Conservation (phyloP, 2,888 invertebrate species). For the Rhingia campestris region DNA sequence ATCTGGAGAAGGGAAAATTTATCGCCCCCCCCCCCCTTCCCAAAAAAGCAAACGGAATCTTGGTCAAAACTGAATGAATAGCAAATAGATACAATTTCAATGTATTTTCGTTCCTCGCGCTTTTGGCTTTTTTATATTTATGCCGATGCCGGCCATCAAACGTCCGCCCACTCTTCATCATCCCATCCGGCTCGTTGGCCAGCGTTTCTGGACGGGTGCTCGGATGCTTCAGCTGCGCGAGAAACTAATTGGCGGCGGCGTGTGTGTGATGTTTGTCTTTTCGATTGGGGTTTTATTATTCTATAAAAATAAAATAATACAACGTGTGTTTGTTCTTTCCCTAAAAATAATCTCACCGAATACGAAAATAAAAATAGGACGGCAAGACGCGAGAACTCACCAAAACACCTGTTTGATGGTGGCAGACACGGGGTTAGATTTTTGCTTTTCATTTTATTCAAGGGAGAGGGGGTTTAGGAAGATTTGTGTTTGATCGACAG, state of each 20-base stretch:
- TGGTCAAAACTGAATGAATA: conserved; percentile 43
- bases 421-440: not conserved
- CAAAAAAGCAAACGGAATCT: conserved; percentile 27
- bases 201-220: conserved; percentile 24
- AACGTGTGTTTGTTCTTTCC: conserved; percentile 10
- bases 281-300: conserved; percentile 31
- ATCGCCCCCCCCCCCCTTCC: conserved; percentile 24
- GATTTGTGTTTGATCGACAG: not conserved
- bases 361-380: conserved; percentile 47
- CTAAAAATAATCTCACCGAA: conserved; percentile 45
- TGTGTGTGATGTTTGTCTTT: conserved; percentile 39
- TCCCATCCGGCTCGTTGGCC: conserved; percentile 12
- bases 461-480: not conserved
- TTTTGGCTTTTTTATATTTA: conserved; percentile 36
- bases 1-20: conserved; percentile 40
- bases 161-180: conserved; percentile 33
- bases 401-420: conserved; percentile 55
- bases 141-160: conserved; percentile 48
- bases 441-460: conserved; percentile 1
- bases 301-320: conserved; percentile 4
- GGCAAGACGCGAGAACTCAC: conserved; percentile 1
- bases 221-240: conserved; percentile 5
- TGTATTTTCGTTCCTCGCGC: conserved; percentile 28
- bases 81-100: conserved; percentile 32
- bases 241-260: conserved; percentile 55